These are phyloP conservation scores for Girardinichthys multiradiatus DNA, from an alignment of 2,113 vertebrate species.

Conservation along the genomic window DNA sequence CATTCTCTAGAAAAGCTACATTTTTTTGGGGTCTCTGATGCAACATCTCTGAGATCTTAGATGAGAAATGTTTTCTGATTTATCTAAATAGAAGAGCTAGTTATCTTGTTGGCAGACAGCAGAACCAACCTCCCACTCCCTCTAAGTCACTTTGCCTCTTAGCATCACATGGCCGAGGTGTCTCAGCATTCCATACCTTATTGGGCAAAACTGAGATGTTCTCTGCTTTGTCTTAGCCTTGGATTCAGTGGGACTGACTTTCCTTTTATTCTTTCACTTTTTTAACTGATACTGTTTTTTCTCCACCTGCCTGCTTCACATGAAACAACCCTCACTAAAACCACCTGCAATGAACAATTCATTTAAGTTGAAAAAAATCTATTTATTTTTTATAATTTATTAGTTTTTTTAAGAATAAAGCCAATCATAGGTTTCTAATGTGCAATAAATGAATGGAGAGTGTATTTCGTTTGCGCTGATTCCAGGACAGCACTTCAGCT, in stretches of 20 bases:
- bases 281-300: conserved; percentile 16
- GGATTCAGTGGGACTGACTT: conserved; percentile 51
- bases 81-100: conserved; percentile 30
- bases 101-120: conserved; percentile 40
- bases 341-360: background rate
- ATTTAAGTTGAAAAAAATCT: background rate
- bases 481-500: conserved; percentile 51
- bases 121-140: conserved; percentile 33
- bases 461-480: conserved; percentile 15
- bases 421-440: conserved; percentile 13
- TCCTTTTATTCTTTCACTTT: conserved; percentile 23
- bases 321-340: conserved; percentile 1
- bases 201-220: conserved; percentile 70
- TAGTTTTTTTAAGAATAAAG: background rate
- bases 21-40: conserved; percentile 51
- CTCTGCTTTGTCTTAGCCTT: conserved; percentile 39
- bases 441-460: conserved; percentile 23
- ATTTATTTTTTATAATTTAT: conserved; percentile 1
- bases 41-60: conserved; percentile 60
- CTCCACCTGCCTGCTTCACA: conserved; percentile 40
- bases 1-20: conserved; percentile 19
- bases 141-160: conserved; percentile 66
- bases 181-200: conserved; percentile 82
- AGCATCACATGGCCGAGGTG: conserved; percentile 70
- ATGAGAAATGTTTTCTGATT: conserved; percentile 27